These are phyloP conservation scores for Limnephilus auricula DNA, from an alignment of 2,888 invertebrate genomes.

Conservation along the genomic window DNA sequence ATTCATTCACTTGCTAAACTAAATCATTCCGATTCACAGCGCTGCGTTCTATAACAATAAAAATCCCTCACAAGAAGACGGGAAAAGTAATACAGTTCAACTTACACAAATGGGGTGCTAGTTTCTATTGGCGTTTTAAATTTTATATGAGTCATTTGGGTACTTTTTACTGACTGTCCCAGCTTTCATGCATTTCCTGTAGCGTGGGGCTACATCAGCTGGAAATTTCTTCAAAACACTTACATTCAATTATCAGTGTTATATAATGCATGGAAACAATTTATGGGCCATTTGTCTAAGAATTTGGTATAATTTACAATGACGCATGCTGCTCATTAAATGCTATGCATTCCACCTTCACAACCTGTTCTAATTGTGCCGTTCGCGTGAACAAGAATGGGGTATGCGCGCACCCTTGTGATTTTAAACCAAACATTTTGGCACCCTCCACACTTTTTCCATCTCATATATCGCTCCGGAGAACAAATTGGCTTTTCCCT, in stretches of 20 bases:
- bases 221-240: constrained; percentile 54
- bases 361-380: constrained; percentile 58
- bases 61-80: background rate
- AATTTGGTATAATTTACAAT: constrained; percentile 64
- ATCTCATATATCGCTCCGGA: constrained; percentile 52
- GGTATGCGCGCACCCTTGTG: constrained; percentile 48
- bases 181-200: background rate
- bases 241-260: constrained; percentile 64
- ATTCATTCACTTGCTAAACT: background rate
- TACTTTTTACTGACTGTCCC: background rate
- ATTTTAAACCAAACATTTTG: constrained; percentile 59
- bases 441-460: constrained; percentile 39
- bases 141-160: background rate
- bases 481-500: constrained; percentile 58
- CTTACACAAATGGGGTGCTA: background rate
- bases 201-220: background rate
- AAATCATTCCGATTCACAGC: background rate
- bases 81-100: background rate
- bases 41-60: background rate
- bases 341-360: constrained; percentile 50
- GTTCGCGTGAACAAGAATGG: constrained; percentile 58
- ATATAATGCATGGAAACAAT: constrained; percentile 60
- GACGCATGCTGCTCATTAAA: constrained; percentile 63
- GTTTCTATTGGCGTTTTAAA: background rate
- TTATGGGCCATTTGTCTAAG: constrained; percentile 63